These are phyloP conservation scores for Centropyge bicolor DNA, from an alignment of 2,797 vertebrate species.

Conservation along the genomic window DNA sequence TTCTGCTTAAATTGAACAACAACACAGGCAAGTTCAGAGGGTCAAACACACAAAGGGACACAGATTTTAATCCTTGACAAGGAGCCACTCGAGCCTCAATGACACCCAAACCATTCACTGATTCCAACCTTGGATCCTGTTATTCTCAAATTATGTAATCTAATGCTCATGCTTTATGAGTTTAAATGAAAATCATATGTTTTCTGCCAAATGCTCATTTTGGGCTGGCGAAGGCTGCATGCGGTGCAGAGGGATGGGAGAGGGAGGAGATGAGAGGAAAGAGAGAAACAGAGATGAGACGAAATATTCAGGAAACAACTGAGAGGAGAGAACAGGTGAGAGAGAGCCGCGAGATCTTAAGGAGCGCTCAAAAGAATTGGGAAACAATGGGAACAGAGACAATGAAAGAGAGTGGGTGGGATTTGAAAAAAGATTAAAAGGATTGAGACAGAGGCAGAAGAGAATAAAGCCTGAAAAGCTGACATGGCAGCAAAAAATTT, in stretches of 20 bases:
- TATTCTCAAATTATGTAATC: background rate
- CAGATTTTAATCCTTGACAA: slow-evolving; percentile 4
- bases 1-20: background rate
- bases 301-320: background rate
- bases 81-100: background rate
- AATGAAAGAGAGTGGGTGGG: slow-evolving; percentile 50
- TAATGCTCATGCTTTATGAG: background rate
- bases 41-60: background rate
- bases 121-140: background rate
- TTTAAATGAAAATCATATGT: slow-evolving; percentile 23
- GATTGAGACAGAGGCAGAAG: slow-evolving; percentile 40
- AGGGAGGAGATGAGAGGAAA: background rate
- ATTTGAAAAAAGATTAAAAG: slow-evolving; percentile 64
- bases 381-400: slow-evolving; percentile 49
- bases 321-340: slow-evolving; percentile 19
- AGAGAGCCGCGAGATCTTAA: slow-evolving; percentile 32
- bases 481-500: slow-evolving; percentile 43
- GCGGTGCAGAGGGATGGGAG: too few species aligned
- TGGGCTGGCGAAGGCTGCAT: slow-evolving; percentile 6
- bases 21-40: background rate
- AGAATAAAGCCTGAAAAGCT: slow-evolving; percentile 45
- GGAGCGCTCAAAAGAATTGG: slow-evolving; percentile 30
- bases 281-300: background rate
- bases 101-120: background rate
- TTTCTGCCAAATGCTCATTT: slow-evolving; percentile 4